Conservation (phyloP, 2,113 vertebrate species). For the Phoenicopterus ruber region DNA sequence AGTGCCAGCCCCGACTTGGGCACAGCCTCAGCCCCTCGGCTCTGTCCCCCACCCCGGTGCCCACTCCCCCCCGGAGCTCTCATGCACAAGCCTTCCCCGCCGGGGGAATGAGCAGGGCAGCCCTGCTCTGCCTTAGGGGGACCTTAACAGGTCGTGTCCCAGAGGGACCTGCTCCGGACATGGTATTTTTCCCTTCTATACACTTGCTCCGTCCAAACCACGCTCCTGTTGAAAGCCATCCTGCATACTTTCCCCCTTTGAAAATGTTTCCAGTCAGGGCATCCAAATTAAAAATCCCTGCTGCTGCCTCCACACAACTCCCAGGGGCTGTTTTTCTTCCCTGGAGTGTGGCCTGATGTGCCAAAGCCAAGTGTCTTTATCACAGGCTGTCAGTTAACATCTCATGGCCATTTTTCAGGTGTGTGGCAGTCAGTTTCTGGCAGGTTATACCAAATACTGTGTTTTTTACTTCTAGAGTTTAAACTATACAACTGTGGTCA, state of each 20-base stretch:
- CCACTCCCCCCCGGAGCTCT: no score
- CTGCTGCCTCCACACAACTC: background rate
- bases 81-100: no score
- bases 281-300: background rate
- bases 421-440: background rate
- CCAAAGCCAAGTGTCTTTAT: background rate
- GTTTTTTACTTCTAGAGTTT: background rate
- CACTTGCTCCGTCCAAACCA: background rate
- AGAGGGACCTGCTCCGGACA: no score
- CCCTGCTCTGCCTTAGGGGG: background rate
- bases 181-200: background rate
- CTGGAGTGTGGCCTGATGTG: background rate
- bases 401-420: background rate
- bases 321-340: background rate
- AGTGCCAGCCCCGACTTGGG: background rate
- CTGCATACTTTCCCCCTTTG: background rate
- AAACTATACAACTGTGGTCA: background rate
- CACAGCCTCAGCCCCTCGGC: no score
- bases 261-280: background rate
- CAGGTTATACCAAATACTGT: background rate
- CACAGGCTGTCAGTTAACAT: background rate
- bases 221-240: no score
- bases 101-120: background rate
- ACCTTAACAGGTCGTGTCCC: no score
- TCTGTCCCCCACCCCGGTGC: no score